Evolutionary conservation across 1,140 invertebrate genomes (phyloP).

Genomic region (Frieseomelitta varia): DNA sequence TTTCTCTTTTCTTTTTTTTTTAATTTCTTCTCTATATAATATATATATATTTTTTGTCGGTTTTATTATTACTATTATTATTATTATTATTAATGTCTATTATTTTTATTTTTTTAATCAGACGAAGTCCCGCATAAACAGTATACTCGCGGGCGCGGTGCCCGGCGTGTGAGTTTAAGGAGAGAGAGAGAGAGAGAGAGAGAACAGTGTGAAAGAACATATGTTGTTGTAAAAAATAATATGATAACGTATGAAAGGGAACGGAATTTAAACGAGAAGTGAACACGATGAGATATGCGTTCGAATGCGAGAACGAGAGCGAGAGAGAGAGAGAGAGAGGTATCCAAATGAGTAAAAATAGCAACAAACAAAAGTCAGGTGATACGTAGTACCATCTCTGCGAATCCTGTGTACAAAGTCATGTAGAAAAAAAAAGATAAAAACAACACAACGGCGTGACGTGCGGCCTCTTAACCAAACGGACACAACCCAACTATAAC

Average conservation of each 20-base stretch:
- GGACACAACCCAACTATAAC: conserved; percentile 72
- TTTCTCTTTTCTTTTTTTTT: conserved; percentile 29
- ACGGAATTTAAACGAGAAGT: conserved; percentile 17
- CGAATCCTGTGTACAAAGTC: conserved; percentile 65
- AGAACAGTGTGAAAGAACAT: conserved; percentile 41
- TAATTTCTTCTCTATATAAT: conserved; percentile 21
- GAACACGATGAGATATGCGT: conserved; percentile 27
- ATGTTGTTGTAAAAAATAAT: conserved; percentile 25
- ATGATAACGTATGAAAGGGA: conserved; percentile 51
- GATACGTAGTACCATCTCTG: conserved; percentile 73
- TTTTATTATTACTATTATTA: conserved; percentile 27
- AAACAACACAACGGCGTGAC: conserved; percentile 16
- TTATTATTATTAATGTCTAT: conserved; percentile 17
- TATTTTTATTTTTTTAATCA: conserved; percentile 43
- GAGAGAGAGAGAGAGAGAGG: not conserved
- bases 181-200: conserved; percentile 48
- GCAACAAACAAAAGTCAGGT: conserved; percentile 46
- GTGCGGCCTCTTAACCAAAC: conserved; percentile 59
- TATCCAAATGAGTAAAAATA: conserved; percentile 43
- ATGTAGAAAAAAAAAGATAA: conserved; percentile 44
- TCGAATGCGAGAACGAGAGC: conserved; percentile 20
- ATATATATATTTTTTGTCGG: conserved; percentile 3
- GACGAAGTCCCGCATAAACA: conserved; percentile 59
- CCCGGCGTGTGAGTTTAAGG: conserved; percentile 56
- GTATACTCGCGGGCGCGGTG: conserved; percentile 55